These are phyloP conservation scores for Sycophaga agraensis DNA, from an alignment of 1,140 invertebrate species.

Conservation along the genomic window DNA sequence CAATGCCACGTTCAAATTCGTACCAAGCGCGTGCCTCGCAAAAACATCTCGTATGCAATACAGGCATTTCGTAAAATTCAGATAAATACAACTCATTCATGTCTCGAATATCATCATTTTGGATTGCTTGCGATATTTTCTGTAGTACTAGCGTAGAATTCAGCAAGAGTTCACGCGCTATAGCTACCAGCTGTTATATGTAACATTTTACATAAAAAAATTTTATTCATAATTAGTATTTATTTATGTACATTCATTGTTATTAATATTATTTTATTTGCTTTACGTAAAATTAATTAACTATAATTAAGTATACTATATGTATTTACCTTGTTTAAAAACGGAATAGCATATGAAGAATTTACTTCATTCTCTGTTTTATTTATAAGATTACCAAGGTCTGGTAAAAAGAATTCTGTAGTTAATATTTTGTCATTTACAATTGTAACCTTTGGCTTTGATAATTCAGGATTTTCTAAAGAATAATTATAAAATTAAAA, in stretches of 20 bases:
- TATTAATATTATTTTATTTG: too few relatives aligned
- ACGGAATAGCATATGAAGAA: constrained; percentile 38
- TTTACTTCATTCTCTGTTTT: constrained; percentile 46
- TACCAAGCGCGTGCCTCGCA: constrained; percentile 47
- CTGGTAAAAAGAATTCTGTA: constrained; percentile 45
- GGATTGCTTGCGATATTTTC: constrained; percentile 47
- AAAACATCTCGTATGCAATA: constrained; percentile 41
- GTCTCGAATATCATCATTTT: constrained; percentile 53
- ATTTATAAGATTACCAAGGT: constrained; percentile 41
- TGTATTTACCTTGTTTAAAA: constrained; percentile 49
- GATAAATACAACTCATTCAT: constrained; percentile 56
- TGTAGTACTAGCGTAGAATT: constrained; percentile 44
- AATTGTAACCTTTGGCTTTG: constrained; percentile 48
- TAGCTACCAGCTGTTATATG: constrained; percentile 47
- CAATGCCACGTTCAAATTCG: constrained; percentile 49
- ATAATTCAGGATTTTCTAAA: constrained; percentile 53
- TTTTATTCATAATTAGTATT: too few relatives aligned
- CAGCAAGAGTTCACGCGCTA: constrained; percentile 46
- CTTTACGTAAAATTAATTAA: too few relatives aligned
- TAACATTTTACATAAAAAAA: too few relatives aligned
- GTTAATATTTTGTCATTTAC: constrained; percentile 43
- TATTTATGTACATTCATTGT: too few relatives aligned
- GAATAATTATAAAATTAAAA: background rate
- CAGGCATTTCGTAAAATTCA: constrained; percentile 41
- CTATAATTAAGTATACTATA: background rate